Percentiles rank a stretch among this genome's conserved stretches.
Conservation (phyloP, 2,888 invertebrate genomes). For the Microchrysa polita region DNA sequence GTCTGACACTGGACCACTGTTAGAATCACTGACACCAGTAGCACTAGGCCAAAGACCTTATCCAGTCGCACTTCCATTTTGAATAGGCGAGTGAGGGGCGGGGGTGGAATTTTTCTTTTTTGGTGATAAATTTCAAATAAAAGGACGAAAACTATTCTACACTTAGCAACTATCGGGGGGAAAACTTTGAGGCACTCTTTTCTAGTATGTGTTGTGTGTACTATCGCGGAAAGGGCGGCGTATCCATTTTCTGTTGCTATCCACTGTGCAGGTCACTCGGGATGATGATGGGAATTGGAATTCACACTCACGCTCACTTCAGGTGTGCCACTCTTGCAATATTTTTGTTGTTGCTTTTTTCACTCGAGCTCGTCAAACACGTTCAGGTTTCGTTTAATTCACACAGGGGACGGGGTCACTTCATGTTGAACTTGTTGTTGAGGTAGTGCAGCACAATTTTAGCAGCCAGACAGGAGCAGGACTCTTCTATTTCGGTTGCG, state of each 20-base stretch:
- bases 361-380: neutral
- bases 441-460: slow-evolving; percentile 3
- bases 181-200: slow-evolving; percentile 36
- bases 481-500: neutral
- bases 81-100: neutral
- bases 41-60: neutral
- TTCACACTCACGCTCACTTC: slow-evolving; percentile 1
- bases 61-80: slow-evolving; percentile 36
- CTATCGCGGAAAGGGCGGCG: slow-evolving; percentile 14
- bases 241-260: slow-evolving; percentile 29
- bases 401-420: slow-evolving; percentile 3
- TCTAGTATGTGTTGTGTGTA: too few species aligned
- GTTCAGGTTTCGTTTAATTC: neutral
- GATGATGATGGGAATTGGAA: too few species aligned
- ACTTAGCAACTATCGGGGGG: slow-evolving; percentile 24
- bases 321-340: slow-evolving; percentile 1
- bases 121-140: neutral
- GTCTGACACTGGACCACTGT: neutral
- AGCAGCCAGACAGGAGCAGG: neutral
- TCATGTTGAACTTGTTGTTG: slow-evolving; percentile 17
- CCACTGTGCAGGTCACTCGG: slow-evolving; percentile 21
- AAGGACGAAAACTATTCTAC: slow-evolving; percentile 15
- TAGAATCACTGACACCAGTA: neutral
- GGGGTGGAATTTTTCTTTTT: neutral
- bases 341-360: too few species aligned